Evolutionary conservation across 2,888 invertebrate genomes (phyloP), one percentile per base, ranked within the genome.

Genomic region (Luperina nickerlii): DNA sequence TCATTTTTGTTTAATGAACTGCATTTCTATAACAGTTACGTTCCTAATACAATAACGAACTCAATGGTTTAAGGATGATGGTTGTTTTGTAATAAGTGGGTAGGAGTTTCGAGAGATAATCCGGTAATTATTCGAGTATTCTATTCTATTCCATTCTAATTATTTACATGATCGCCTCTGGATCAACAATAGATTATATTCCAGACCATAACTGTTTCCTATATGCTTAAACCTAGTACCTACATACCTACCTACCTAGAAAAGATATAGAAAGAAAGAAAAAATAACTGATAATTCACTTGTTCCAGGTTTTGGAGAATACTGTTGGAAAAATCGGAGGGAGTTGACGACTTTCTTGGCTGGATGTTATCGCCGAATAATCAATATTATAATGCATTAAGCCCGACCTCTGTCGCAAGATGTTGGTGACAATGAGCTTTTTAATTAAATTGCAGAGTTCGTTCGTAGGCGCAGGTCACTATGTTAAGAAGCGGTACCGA

Each of bases 301-400:
- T 76, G 72, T 94, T 93, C 38, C 94, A 96, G 96, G 96, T 78
- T 66, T 95, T 15, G 92, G 91, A 6, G 96, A 96, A 88, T 96
- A 95, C 85, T 92, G 93, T 51, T 96, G 96, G 96, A 96, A 95
- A 84, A 95, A 96, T 81, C 91, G 95, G 2, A 92, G 85, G 65
- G 87, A 92, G 62, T 88, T 95, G 70, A 88, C 87, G 60, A 87
- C 78, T 11, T 85, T 88, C n/a, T 73, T 93, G 4, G 63, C 80
- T 27, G 78, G 74, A 54, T 92, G 88, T 81, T 94, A 90, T 81
- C 81, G 78, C 4, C 91, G 93, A 7, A 62, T 95, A 48, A 65
- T 92, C 3, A 88, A 91, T 81, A 77, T 92, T 76, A 74, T 90
- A n/a, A 71, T 83, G 73, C 88, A 86, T 77, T 86, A 75, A 83